Conservation (phyloP, 2,888 invertebrate species). For the Chloromyia formosa region DNA sequence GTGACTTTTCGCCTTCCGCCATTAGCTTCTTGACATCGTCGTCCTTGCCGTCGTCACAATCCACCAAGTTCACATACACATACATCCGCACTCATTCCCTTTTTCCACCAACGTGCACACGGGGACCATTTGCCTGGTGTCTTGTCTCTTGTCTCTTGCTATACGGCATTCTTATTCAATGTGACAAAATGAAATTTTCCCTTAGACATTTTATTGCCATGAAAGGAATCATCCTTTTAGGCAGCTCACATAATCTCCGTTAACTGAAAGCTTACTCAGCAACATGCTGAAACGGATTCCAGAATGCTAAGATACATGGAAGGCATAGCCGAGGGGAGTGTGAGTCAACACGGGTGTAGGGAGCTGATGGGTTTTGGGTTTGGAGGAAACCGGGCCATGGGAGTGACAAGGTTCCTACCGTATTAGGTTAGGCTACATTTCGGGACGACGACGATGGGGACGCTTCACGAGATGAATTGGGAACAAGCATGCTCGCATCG, state of each 20-base stretch:
- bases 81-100: neutral
- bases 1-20: neutral
- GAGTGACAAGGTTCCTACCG: neutral
- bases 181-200: constrained; percentile 32
- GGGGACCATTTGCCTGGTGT: too few species aligned
- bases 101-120: neutral
- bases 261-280: constrained; percentile 36
- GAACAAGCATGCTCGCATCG: neutral
- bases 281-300: constrained; percentile 22
- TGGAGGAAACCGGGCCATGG: neutral
- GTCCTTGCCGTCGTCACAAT: neutral
- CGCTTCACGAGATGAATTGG: neutral
- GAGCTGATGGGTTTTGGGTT: too few species aligned
- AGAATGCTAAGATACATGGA: neutral
- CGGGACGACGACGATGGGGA: too few species aligned
- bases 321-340: neutral
- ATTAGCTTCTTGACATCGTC: neutral
- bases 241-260: constrained; percentile 26
- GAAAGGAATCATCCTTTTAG: constrained; percentile 32
- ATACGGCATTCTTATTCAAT: constrained; percentile 23
- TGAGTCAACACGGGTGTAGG: too few species aligned
- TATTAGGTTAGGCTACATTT: neutral
- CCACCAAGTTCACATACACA: neutral
- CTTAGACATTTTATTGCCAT: constrained; percentile 27
- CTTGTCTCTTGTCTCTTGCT: too few species aligned